Conservation (phyloP, 2,113 vertebrate species). For the Thermophis baileyi region DNA sequence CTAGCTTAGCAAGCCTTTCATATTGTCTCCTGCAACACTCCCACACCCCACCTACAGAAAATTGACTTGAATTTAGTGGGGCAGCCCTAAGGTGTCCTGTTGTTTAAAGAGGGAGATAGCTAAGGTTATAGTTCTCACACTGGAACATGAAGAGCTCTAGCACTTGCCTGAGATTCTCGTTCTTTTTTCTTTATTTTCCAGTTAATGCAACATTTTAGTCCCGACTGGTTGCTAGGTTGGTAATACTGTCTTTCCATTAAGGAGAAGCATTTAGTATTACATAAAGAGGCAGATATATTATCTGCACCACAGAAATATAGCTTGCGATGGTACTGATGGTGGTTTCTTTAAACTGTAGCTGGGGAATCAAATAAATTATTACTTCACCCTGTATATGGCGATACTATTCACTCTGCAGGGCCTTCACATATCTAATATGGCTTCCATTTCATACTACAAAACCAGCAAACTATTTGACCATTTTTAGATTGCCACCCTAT, state of each 20-base stretch:
- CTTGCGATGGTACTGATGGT: constrained; percentile 18
- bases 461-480: constrained; percentile 55
- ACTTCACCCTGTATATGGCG: constrained; percentile 13
- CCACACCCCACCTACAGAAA: constrained; percentile 40
- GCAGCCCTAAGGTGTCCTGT: constrained; percentile 29
- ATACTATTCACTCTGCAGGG: constrained; percentile 37
- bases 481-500: constrained; percentile 58
- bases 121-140: constrained; percentile 63
- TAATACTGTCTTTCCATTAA: constrained; percentile 26
- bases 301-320: constrained; percentile 28
- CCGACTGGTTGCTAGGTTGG: constrained; percentile 11
- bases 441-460: constrained; percentile 47
- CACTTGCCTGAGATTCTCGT: constrained; percentile 42
- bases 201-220: constrained; percentile 18
- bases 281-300: constrained; percentile 24
- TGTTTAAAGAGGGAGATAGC: background rate
- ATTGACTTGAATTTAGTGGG: constrained; percentile 64
- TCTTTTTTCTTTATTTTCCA: constrained; percentile 28
- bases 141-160: constrained; percentile 55
- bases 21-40: background rate
- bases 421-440: constrained; percentile 26
- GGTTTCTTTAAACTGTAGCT: constrained; percentile 27
- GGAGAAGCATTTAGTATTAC: background rate
- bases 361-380: constrained; percentile 22
- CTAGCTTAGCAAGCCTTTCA: constrained; percentile 45